phyloP scores from a whole-genome alignment of 2,888 invertebrate species.

The Agapostemon virescens region DNA sequence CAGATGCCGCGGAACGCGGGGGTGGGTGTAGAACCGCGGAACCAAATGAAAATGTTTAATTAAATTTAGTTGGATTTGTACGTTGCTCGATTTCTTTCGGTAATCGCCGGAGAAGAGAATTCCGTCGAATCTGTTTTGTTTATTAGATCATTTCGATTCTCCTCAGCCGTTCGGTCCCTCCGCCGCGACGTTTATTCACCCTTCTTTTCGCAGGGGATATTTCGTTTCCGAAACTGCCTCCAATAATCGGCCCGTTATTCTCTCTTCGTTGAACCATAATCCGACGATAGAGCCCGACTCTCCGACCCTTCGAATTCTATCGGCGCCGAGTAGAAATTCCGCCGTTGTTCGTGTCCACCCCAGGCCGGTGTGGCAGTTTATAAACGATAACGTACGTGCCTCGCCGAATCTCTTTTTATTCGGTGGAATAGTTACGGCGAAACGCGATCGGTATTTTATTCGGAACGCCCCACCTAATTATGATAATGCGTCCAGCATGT shows the following conservation, averaged over 20 bases:
- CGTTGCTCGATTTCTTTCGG: neutral
- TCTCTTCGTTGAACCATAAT: slow-evolving; percentile 52
- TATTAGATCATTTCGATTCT: slow-evolving; percentile 71
- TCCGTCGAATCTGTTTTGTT: slow-evolving; percentile 68
- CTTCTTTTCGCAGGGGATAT: slow-evolving; percentile 47
- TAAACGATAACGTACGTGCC: slow-evolving; percentile 15
- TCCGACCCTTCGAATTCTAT: slow-evolving; percentile 41
- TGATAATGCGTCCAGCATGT: neutral
- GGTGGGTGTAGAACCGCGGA: neutral
- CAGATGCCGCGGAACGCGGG: neutral
- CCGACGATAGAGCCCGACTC: slow-evolving; percentile 42
- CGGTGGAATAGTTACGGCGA: neutral
- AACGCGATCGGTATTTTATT: neutral
- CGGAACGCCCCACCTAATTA: neutral
- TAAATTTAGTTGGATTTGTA: neutral
- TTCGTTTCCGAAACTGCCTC: slow-evolving; percentile 59
- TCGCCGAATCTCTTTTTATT: neutral
- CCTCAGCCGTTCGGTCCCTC: slow-evolving; percentile 37
- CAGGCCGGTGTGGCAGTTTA: slow-evolving; percentile 19
- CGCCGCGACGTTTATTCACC: slow-evolving; percentile 51
- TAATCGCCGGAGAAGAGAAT: neutral
- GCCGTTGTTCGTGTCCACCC: slow-evolving; percentile 17
- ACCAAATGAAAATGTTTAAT: neutral
- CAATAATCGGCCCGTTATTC: slow-evolving; percentile 60
- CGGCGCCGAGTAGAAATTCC: slow-evolving; percentile 26